phyloP scores from a whole-genome alignment of 2,113 vertebrate species.

The Phodopus roborovskii region DNA sequence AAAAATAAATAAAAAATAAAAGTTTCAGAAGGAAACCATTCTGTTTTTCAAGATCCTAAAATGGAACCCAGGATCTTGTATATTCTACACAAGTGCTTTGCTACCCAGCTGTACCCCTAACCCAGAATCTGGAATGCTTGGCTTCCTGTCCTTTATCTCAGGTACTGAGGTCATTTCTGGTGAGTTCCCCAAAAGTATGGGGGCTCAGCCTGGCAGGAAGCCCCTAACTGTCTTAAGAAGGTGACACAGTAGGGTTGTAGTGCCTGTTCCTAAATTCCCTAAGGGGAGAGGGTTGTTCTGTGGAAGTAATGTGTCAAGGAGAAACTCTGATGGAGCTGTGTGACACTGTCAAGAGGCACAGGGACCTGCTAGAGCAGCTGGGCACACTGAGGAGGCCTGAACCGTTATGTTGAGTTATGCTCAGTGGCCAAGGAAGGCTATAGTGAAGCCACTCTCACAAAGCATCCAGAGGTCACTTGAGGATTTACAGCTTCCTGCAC shows the following conservation, averaged over 20 bases:
- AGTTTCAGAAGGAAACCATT: neutral
- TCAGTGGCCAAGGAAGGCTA: neutral
- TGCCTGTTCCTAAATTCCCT: neutral
- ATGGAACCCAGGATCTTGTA: too few species aligned
- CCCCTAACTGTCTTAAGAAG: neutral
- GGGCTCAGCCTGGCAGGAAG: neutral
- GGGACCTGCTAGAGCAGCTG: neutral
- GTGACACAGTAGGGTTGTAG: neutral
- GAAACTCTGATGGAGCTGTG: neutral
- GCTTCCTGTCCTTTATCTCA: neutral
- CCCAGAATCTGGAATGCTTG: neutral
- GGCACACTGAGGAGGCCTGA: neutral
- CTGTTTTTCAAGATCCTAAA: too few species aligned
- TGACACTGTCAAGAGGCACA: neutral
- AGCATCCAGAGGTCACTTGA: neutral
- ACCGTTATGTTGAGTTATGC: neutral
- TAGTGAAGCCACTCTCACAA: too few species aligned
- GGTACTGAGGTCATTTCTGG: neutral
- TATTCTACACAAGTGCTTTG: neutral
- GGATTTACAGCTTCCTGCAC: neutral
- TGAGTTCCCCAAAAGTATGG: neutral
- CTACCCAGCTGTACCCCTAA: neutral
- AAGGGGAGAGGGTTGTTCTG: neutral
- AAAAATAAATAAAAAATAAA: too few species aligned
- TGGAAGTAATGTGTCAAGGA: neutral